phyloP scores from a whole-genome alignment of 2,797 vertebrate genomes.

The Hydrophis major region DNA sequence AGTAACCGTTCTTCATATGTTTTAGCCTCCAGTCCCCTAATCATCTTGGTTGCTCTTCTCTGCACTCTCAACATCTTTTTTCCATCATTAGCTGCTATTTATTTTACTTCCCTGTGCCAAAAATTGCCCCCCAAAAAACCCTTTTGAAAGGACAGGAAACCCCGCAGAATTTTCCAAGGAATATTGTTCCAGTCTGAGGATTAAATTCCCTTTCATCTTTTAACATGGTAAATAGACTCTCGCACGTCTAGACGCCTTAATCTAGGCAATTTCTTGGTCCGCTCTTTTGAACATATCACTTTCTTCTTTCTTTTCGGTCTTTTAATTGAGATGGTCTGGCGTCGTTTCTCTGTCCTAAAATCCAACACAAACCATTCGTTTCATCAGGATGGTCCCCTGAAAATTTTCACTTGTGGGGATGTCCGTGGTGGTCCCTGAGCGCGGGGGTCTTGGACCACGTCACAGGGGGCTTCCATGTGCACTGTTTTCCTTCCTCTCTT shows the following conservation, averaged over 20 bases:
- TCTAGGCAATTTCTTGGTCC: not conserved
- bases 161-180: not conserved
- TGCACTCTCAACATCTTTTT: too few species aligned
- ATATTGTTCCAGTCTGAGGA: not conserved
- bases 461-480: not conserved
- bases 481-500: not conserved
- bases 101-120: not conserved
- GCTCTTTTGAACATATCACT: not conserved
- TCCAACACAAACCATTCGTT: not conserved
- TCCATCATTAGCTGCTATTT: not conserved
- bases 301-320: not conserved
- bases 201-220: not conserved
- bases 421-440: not conserved
- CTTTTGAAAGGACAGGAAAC: not conserved
- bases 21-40: too few species aligned
- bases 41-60: too few species aligned
- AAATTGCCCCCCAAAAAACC: not conserved
- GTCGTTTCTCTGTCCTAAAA: not conserved
- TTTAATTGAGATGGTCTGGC: not conserved
- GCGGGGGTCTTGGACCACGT: not conserved
- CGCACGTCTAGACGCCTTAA: not conserved
- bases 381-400: too few species aligned
- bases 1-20: too few species aligned
- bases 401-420: not conserved
- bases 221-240: not conserved